Conservation (phyloP, 23 tunicate genomes). For the Styela clava region DNA sequence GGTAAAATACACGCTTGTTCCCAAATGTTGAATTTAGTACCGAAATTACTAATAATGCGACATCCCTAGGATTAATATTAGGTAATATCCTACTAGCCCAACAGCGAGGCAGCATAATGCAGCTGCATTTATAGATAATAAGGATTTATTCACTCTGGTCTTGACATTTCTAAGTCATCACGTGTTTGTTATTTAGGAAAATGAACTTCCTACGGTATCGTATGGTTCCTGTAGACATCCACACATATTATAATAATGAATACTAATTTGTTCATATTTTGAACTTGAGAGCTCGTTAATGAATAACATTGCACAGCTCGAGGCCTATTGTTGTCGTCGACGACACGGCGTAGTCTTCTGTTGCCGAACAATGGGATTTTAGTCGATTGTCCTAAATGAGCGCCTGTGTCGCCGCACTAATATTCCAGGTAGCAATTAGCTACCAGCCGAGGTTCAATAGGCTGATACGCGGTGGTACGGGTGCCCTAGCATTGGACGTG, state of each 20-base stretch:
- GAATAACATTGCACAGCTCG: not conserved
- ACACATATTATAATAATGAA: not conserved
- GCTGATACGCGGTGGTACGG: not conserved
- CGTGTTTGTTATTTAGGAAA: not conserved
- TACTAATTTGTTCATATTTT: not conserved
- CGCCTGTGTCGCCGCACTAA: not conserved
- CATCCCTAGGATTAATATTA: not conserved
- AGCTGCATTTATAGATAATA: not conserved
- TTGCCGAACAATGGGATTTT: not conserved
- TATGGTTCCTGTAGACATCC: not conserved
- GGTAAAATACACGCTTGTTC: not conserved
- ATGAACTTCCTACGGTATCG: not conserved
- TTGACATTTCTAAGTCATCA: not conserved
- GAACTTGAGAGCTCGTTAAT: not conserved
- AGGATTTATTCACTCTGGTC: not conserved
- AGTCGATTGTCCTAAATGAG: not conserved
- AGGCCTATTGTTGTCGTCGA: not conserved
- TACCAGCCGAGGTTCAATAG: not conserved
- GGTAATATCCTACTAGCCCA: not conserved
- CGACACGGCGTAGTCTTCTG: not conserved
- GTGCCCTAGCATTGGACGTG: not conserved
- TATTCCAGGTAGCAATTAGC: not conserved
- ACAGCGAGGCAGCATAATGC: not conserved
- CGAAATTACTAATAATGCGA: not conserved
- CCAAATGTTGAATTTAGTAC: not conserved